Evolutionary conservation across 2,797 vertebrate genomes (phyloP), one percentile per base, ranked within the genome.

Genomic region (Staurois parvus): DNA sequence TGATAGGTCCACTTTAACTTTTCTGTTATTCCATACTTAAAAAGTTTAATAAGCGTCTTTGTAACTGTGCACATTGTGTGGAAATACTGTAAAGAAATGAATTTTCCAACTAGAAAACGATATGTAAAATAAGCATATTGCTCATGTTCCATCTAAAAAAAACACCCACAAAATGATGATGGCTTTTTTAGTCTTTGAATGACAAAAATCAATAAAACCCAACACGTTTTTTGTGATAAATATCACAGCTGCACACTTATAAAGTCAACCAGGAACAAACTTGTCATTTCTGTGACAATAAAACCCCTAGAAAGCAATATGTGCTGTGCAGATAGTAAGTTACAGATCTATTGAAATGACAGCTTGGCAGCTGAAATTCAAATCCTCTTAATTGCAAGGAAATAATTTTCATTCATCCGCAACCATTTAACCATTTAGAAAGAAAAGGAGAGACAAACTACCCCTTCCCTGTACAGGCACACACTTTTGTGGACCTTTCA

Each of bases 321-420:
- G 81, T 87, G 89, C 87, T 88, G 87, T 88, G 89, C 90, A 91
- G 91, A 91, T 90, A 93, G 92, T 93, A 92, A 94, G 89, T 93
- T 93, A 94, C 88, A 92, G 90, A 92, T 90, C 90, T 92, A 91
- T 94, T 93, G 94, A 94, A 94, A 94, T 93, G 90, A 94, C 87
- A 90, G 77, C 84, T 85, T 92, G 91, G 93, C 95, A 94, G 89
- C 94, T 93, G 90, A 93, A 93, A 95, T 94, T 92, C 91, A 93
- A 94, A 95, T 93, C 90, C 91, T 91, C 87, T 91, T 94, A 94
- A 94, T 93, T 93, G 92, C 79, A 79, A 82, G 89, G 90, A 89
- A 93, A 91, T 89, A 89, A 90, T 92, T 89, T 90, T 93, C 92
- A 89, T 92, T 92, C 91, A 92, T 91, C 92, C 94, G 90, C 92